Base-by-base conservation (phyloP, 2,113 vertebrate species). In the Sorex araneus region DNA sequence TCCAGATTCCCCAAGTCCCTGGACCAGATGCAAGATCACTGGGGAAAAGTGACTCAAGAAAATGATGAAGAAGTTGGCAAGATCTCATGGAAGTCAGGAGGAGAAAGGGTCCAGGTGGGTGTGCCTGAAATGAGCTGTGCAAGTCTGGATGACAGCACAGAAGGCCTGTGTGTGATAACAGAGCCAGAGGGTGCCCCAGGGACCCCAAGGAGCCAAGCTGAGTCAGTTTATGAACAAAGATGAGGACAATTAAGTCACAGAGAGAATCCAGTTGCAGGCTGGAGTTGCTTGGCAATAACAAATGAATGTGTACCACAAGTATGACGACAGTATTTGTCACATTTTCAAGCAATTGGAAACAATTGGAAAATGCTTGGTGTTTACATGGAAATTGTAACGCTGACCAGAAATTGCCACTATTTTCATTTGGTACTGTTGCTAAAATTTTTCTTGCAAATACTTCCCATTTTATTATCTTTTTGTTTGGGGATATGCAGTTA, bases 1-100 rank as follows among this genome's bases (percentile, higher is more conserved):
- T 89, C 64, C 71, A 57, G 25, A 69, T 83, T 94, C 92, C 81
- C 88, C 43, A 85, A 71, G 34, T 93, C 60, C 50, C 78, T 87
- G 28, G 32, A 40, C 96, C 96, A 96, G 94, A 91, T 92, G 95
- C 60, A 92, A 79, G 64, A 80, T 36, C 91, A 40, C 80, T 45
- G 78, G 54, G 89, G 92, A 93, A 9, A 23, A 78, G 36, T 71
- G 76, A 89, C 91, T 91, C 64, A 47, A 76, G 50, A 69, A 64
- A 45, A 89, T 89, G 91, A 93, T 40, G 64, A 77, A 54, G 89
- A 89, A 1, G 18, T 76, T 90, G 92, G 81, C 83, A 77, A 23
- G 25, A 60, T 34, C 27, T 27, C 64, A 54, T 23, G n/a, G 63
- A 81, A 85, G 40, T 70, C 71, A 78, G 47, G 50, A 67, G 54